Conservation (phyloP, 2,113 vertebrate species). For the Callipepla squamata region DNA sequence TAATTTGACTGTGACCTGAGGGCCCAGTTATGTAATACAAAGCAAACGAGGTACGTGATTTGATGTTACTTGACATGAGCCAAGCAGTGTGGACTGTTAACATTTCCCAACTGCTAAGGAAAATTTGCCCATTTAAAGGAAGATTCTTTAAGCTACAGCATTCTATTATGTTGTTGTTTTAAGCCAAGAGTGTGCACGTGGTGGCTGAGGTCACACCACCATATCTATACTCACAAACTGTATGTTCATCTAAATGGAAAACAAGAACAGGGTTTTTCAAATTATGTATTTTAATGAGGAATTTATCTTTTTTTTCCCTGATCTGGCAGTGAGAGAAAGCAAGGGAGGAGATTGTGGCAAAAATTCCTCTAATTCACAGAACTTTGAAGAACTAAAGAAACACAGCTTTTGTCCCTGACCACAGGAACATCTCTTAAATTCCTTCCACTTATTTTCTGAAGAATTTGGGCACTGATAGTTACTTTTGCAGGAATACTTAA, state of each 20-base stretch:
- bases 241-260: background rate
- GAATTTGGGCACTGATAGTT: background rate
- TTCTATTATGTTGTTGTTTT: background rate
- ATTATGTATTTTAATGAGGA: background rate
- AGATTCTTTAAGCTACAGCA: background rate
- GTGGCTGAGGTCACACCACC: accelerated
- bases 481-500: background rate
- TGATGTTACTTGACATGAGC: background rate
- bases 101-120: background rate
- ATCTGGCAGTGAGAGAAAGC: background rate
- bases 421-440: background rate
- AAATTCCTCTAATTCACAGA: background rate
- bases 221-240: background rate
- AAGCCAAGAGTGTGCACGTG: background rate
- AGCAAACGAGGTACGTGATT: background rate
- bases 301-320: background rate
- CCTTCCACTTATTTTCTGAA: background rate
- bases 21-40: background rate
- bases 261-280: background rate
- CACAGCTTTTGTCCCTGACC: background rate
- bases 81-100: background rate
- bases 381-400: background rate
- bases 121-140: background rate
- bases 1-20: background rate
- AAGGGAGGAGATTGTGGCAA: background rate